Evolutionary conservation across 2,888 invertebrate species (phyloP).

Genomic region (Myopa tessellatipennis): DNA sequence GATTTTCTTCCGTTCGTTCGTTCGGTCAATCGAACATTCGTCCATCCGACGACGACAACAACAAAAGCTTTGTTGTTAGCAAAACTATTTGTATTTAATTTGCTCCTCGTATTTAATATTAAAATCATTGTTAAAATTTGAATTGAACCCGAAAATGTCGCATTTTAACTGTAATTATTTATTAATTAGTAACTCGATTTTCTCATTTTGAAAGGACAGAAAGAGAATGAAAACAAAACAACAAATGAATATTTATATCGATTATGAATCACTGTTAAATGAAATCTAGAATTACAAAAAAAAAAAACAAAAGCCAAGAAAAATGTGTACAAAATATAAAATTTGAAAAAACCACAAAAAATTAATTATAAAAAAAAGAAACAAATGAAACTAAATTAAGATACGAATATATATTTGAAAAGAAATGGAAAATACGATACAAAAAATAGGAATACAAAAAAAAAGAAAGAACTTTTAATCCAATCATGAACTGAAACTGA

Average conservation of each 20-base stretch:
- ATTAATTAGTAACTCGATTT: not conserved
- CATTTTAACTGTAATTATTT: slow-evolving; percentile 25
- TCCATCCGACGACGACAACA: not conserved
- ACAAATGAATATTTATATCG: slow-evolving; percentile 4
- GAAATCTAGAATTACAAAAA: slow-evolving; percentile 29
- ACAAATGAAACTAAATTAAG: slow-evolving; percentile 29
- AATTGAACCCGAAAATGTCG: not conserved
- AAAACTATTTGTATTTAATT: slow-evolving; percentile 2
- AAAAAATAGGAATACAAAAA: slow-evolving; percentile 16
- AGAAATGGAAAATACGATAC: slow-evolving; percentile 23
- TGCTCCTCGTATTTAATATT: slow-evolving; percentile 18
- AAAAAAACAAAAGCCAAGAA: slow-evolving; percentile 24
- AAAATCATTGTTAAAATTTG: slow-evolving; percentile 39
- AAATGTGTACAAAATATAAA: slow-evolving; percentile 35
- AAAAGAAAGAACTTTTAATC: too few relatives aligned
- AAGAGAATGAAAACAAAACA: not conserved
- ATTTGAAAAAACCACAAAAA: slow-evolving; percentile 21
- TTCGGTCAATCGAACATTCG: not conserved
- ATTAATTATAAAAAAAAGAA: slow-evolving; percentile 43
- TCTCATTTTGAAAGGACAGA: not conserved
- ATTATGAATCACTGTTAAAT: slow-evolving; percentile 18
- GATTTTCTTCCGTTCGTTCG: not conserved
- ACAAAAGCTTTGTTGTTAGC: slow-evolving; percentile 4
- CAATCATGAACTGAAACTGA: too few relatives aligned
- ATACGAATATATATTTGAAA: slow-evolving; percentile 31